Evolutionary conservation across 2,888 invertebrate species (phyloP).

Genomic region (Eudemis profundana): DNA sequence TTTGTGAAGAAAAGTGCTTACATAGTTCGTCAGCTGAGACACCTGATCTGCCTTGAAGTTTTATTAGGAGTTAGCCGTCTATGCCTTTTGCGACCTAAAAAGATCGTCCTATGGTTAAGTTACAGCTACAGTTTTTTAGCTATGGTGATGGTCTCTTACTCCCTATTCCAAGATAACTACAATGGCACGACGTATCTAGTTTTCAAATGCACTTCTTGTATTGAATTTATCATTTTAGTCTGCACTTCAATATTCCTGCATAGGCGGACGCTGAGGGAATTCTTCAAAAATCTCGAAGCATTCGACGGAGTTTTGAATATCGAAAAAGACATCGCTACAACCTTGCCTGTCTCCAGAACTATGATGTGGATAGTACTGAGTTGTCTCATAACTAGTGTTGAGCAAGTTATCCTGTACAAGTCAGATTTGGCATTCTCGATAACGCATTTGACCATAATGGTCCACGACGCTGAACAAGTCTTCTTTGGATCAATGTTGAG

Average conservation of each 20-base stretch:
- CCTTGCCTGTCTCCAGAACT: constrained; percentile 49
- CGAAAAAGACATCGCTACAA: constrained; percentile 52
- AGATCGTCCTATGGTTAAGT: constrained; percentile 47
- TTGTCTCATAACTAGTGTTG: constrained; percentile 52
- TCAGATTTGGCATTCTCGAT: constrained; percentile 44
- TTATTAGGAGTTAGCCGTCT: constrained; percentile 59
- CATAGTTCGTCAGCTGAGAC: constrained; percentile 52
- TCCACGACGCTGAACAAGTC: constrained; percentile 65
- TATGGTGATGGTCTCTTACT: constrained; percentile 46
- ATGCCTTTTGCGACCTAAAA: constrained; percentile 54
- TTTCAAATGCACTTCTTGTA: constrained; percentile 53
- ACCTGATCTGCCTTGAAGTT: constrained; percentile 51
- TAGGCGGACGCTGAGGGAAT: constrained; percentile 54
- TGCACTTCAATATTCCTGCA: constrained; percentile 53
- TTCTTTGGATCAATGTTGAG: constrained; percentile 60
- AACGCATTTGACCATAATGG: constrained; percentile 53
- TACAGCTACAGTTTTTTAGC: constrained; percentile 49
- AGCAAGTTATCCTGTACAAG: constrained; percentile 51
- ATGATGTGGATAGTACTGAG: constrained; percentile 51
- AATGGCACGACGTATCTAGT: constrained; percentile 53
- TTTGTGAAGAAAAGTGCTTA: constrained; percentile 45
- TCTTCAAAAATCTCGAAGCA: constrained; percentile 57
- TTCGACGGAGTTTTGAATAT: constrained; percentile 67
- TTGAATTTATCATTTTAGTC: constrained; percentile 59
- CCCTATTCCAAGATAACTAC: constrained; percentile 44